Percentiles rank a stretch among this genome's conserved stretches.
Conservation (phyloP, 2,888 invertebrate genomes). For the Acrobeloides nanus region DNA sequence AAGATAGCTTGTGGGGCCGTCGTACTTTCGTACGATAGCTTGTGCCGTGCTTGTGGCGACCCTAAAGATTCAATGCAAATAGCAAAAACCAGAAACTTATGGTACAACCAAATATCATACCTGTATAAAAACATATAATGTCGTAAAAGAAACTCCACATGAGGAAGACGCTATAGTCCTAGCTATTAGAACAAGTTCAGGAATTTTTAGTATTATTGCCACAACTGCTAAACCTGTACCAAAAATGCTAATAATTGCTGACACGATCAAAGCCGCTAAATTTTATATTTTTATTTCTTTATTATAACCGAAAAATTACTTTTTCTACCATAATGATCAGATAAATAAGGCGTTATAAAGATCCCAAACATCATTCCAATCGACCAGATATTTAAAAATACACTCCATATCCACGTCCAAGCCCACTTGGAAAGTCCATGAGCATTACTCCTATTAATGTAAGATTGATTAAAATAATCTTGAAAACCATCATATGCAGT, state of each 20-base stretch:
- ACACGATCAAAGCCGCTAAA: too few species aligned
- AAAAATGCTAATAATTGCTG: conserved; percentile 6
- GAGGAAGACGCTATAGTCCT: conserved; percentile 26
- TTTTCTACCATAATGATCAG: conserved; percentile 18
- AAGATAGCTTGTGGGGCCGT: too few species aligned
- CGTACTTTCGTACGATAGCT: too few species aligned
- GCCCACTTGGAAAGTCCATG: conserved; percentile 20
- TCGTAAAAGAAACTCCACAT: conserved; percentile 34
- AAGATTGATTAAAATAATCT: conserved; percentile 28
- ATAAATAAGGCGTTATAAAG: conserved; percentile 26
- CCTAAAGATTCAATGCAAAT: too few species aligned
- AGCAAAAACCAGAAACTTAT: too few species aligned
- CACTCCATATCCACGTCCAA: conserved; percentile 32
- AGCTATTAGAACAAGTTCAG: conserved; percentile 30
- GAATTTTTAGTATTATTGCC: conserved; percentile 13
- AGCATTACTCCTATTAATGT: conserved; percentile 21
- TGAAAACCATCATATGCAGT: conserved; percentile 23
- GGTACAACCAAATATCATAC: too few species aligned
- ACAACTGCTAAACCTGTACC: conserved; percentile 2
- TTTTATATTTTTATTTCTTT: too few species aligned
- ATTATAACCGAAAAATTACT: too few species aligned
- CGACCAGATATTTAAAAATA: conserved; percentile 37
- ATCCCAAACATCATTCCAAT: conserved; percentile 31
- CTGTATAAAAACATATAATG: conserved; percentile 34
- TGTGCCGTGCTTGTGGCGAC: too few species aligned